Percentiles rank a stretch among this genome's conserved stretches.
Evolutionary conservation across 2,113 vertebrate genomes (phyloP).

Genomic region (Aramus guarauna): DNA sequence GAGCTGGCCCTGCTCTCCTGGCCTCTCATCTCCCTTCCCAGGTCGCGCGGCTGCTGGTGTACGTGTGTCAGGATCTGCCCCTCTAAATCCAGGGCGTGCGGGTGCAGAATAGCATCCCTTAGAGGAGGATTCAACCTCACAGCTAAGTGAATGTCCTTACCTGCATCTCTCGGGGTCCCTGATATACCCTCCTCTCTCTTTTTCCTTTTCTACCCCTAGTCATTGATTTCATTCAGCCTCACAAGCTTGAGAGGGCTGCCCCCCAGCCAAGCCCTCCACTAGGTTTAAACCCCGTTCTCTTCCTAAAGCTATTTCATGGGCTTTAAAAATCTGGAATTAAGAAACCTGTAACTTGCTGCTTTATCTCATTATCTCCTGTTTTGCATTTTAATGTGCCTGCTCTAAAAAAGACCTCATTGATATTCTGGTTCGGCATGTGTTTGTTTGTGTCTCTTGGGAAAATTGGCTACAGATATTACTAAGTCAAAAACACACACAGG

Average conservation of each 20-base stretch:
- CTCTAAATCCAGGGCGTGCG: background rate
- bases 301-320: background rate
- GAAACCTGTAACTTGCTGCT: conserved; percentile 73
- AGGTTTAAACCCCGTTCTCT: background rate
- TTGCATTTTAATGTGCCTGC: conserved; percentile 80
- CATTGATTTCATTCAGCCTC: background rate
- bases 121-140: background rate
- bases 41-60: background rate
- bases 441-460: conserved; percentile 79
- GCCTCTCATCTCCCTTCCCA: background rate
- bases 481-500: conserved; percentile 68
- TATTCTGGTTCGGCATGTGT: conserved; percentile 74
- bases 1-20: background rate
- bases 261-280: background rate
- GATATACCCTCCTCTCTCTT: background rate
- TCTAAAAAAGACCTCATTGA: conserved; percentile 79
- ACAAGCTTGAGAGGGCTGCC: background rate
- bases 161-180: background rate
- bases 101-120: background rate
- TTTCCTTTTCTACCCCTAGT: background rate
- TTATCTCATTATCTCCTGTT: conserved; percentile 82
- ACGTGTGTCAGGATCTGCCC: background rate
- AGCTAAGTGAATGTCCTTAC: background rate
- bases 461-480: conserved; percentile 74
- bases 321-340: conserved; percentile 62